A percentile compares a stretch with the other conserved stretches of the same genome.
phyloP scores from a whole-genome alignment of 2,797 vertebrate genomes.

The Rhinella marina region DNA sequence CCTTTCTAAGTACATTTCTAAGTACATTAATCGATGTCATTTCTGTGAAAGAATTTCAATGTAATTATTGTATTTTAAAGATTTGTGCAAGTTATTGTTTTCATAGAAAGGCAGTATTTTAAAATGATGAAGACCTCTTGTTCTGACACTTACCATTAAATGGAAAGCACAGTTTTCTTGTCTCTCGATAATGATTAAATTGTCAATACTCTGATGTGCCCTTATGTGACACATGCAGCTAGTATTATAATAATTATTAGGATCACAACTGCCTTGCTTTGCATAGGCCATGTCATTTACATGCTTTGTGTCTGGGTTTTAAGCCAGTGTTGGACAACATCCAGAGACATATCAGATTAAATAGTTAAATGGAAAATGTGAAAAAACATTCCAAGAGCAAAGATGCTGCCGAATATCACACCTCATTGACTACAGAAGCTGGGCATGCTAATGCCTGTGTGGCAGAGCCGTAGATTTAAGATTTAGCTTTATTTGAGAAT shows the following conservation, averaged over 20 bases:
- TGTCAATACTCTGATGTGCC: constrained; percentile 1
- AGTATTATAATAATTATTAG: not conserved
- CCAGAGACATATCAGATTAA: not conserved
- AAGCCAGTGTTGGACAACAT: not conserved
- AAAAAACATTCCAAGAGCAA: not conserved
- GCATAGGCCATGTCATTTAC: not conserved
- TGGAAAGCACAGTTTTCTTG: not conserved
- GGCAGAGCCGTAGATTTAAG: not conserved
- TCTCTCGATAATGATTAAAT: not conserved
- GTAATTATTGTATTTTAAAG: constrained; percentile 7
- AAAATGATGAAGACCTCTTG: not conserved
- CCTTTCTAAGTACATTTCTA: too few relatives aligned
- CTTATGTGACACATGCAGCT: not conserved
- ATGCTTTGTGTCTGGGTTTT: not conserved
- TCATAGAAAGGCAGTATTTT: not conserved
- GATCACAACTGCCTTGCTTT: not conserved
- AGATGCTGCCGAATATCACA: not conserved
- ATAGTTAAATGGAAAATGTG: constrained; percentile 1
- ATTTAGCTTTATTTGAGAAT: constrained; percentile 6
- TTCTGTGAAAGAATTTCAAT: not conserved
- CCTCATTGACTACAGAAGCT: constrained; percentile 7
- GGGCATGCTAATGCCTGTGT: not conserved
- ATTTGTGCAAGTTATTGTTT: not conserved
- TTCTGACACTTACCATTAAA: not conserved
- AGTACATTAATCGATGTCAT: not conserved